phyloP scores from a whole-genome alignment of 2,888 invertebrate species.

The Ochropleura leucogaster region DNA sequence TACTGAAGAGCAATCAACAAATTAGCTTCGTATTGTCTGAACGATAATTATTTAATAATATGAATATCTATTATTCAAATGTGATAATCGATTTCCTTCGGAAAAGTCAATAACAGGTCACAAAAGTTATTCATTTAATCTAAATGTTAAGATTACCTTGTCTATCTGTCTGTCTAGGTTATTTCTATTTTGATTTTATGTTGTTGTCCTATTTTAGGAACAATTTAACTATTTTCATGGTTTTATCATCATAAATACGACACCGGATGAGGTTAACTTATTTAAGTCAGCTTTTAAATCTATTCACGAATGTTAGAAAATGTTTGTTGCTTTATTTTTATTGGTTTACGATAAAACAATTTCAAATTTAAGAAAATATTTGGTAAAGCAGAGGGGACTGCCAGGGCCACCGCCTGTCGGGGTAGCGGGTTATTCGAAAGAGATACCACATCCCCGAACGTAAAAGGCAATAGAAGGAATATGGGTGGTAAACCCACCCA shows the following conservation, averaged over 20 bases:
- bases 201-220: neutral
- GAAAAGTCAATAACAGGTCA: neutral
- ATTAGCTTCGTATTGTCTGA: too few relatives aligned
- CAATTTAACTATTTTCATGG: conserved; percentile 24
- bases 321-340: conserved; percentile 3
- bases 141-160: neutral
- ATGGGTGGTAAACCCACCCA: too few relatives aligned
- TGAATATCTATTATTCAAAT: neutral
- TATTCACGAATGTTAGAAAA: neutral
- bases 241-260: conserved; percentile 7
- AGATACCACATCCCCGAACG: too few relatives aligned
- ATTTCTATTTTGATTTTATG: neutral
- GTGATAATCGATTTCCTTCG: neutral
- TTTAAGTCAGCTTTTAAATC: conserved; percentile 6
- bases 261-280: conserved; percentile 1
- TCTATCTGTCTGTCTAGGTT: conserved; percentile 14
- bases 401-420: too few relatives aligned
- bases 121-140: neutral
- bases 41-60: neutral
- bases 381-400: too few relatives aligned
- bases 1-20: neutral
- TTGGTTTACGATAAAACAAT: too few relatives aligned
- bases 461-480: too few relatives aligned
- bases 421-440: too few relatives aligned
- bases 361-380: too few relatives aligned